Conservation (phyloP, 1,140 invertebrate genomes). For the Drosophila truncata region DNA sequence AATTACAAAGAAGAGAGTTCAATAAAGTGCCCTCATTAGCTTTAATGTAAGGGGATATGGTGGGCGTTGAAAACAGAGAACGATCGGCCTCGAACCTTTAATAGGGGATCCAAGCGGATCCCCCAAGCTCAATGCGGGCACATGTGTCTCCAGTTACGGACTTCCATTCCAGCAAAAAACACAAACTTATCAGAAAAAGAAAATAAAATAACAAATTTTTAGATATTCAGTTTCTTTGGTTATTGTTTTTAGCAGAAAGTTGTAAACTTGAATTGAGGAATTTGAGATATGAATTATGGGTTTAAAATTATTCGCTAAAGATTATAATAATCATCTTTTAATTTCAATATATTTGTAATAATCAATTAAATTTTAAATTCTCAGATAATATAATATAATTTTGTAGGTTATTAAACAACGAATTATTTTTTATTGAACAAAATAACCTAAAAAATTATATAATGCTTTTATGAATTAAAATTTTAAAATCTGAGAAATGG, state of each 20-base stretch:
- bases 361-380: too few species aligned
- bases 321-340: too few species aligned
- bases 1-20: constrained; percentile 32
- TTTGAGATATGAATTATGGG: neutral
- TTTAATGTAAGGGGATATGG: constrained; percentile 72
- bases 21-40: constrained; percentile 58
- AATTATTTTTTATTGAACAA: too few species aligned
- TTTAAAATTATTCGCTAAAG: too few species aligned
- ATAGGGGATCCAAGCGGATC: constrained; percentile 20
- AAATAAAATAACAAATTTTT: constrained; percentile 37
- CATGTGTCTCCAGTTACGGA: constrained; percentile 51
- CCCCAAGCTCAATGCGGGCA: constrained; percentile 39
- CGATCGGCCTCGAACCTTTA: constrained; percentile 18
- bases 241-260: constrained; percentile 3
- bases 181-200: constrained; percentile 13
- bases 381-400: too few species aligned
- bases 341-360: too few species aligned
- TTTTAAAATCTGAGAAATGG: neutral
- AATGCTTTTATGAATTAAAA: neutral
- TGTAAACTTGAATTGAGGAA: constrained; percentile 1
- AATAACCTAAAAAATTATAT: too few species aligned
- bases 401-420: too few species aligned
- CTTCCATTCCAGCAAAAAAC: constrained; percentile 16
- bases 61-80: constrained; percentile 54
- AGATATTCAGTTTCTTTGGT: constrained; percentile 26